Evolutionary conservation across 1,140 invertebrate species (phyloP), one percentile per base, ranked within the genome.

Genomic region (Pogonognathellus flavescens): DNA sequence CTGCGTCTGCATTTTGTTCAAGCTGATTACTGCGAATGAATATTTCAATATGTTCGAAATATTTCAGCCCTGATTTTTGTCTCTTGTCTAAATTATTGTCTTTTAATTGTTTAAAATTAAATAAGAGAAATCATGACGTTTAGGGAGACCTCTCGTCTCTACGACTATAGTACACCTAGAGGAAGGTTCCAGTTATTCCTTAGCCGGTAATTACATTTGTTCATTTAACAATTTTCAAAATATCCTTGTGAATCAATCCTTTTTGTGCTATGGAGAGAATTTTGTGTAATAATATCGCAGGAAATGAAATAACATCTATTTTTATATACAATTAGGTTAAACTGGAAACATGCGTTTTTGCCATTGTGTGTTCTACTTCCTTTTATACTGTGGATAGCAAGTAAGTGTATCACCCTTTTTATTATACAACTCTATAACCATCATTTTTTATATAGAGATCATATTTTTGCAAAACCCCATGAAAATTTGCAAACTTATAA

Each of bases 111-210:
- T 10, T 0, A 66, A 4, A 66, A 9, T 66, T 66, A 31, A 25
- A 41, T 41, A 41, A 41, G 20, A 13, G 22, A 31, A 41, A 49
- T 18, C 41, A 76, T 76, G 70, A 1, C 70, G 16, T 76, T 76
- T 49, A 16, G 70, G n/a, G 70, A 76, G 49, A 76, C 70, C n/a
- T 41, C 70, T 41, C n/a, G 31, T 76, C 41, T 76, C 14, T 50
- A 50, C 70, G 70, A 76, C 31, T 76, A 76, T 50, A 76, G 14
- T 9, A 76, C 70, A 18, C 41, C 41, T 49, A 14, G n/a, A 9
- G 70, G 70, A 31, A 76, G 49, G 49, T 16, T 76, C 7, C 41
- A 31, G 41, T 31, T 76, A 16, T 76, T 76, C 7, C 5, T 76
- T 31, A 76, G 70, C 16, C 70, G 70, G 70, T 76, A 76, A 76